phyloP scores from a whole-genome alignment of 2,888 invertebrate species.

The Drosophila neotestacea region DNA sequence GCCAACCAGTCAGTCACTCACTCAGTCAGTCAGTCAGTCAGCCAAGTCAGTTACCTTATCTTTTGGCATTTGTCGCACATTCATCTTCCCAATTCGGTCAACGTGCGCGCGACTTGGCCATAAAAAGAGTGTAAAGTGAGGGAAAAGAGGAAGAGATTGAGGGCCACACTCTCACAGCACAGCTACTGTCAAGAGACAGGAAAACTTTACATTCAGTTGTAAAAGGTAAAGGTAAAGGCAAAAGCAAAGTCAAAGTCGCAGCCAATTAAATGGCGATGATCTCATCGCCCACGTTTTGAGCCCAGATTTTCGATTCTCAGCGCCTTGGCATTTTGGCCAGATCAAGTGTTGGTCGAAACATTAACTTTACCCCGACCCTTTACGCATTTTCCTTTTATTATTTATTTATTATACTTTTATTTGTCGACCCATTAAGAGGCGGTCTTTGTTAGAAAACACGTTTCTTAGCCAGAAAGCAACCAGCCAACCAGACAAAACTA shows the following conservation, averaged over 20 bases:
- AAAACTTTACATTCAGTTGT: slow-evolving; percentile 18
- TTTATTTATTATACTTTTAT: slow-evolving; percentile 77
- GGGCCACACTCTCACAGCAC: background rate
- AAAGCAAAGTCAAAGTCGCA: slow-evolving; percentile 42
- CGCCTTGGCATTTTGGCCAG: slow-evolving; percentile 46
- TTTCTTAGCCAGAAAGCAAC: slow-evolving; percentile 46
- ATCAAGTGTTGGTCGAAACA: slow-evolving; percentile 49
- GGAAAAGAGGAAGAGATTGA: slow-evolving; percentile 9
- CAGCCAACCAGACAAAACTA: slow-evolving; percentile 16
- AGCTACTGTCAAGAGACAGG: slow-evolving; percentile 12
- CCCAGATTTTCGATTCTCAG: slow-evolving; percentile 47
- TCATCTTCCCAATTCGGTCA: slow-evolving; percentile 77
- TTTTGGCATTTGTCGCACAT: slow-evolving; percentile 72
- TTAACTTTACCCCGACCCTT: slow-evolving; percentile 55
- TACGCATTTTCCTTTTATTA: slow-evolving; percentile 79
- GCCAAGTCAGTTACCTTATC: slow-evolving; percentile 31
- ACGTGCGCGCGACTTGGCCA: slow-evolving; percentile 60
- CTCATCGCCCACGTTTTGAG: slow-evolving; percentile 77
- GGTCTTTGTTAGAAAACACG: slow-evolving; percentile 72
- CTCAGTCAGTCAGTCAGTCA: slow-evolving; percentile 5
- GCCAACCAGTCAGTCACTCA: background rate
- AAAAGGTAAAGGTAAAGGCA: slow-evolving; percentile 22
- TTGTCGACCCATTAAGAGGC: slow-evolving; percentile 76
- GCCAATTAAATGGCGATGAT: slow-evolving; percentile 78
- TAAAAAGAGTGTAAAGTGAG: slow-evolving; percentile 46